Conservation (phyloP, 2,888 invertebrate species). For the Euphydryas editha region DNA sequence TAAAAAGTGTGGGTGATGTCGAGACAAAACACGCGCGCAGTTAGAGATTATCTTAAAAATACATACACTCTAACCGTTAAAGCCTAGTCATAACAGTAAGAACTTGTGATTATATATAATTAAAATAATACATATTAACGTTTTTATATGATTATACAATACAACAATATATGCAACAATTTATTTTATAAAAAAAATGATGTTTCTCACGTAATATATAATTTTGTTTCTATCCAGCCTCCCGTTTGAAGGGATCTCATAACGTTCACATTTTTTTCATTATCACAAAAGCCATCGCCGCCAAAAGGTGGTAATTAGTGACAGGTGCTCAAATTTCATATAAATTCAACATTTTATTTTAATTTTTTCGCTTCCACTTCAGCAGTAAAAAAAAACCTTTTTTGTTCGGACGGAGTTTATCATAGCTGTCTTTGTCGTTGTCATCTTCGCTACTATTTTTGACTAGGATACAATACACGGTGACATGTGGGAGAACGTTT, state of each 20-base stretch:
- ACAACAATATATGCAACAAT: background rate
- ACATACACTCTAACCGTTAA: background rate
- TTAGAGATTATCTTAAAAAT: constrained; percentile 5
- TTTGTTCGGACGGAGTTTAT: constrained; percentile 65
- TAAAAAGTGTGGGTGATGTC: constrained; percentile 8
- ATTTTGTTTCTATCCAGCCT: constrained; percentile 44
- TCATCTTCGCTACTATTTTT: constrained; percentile 76
- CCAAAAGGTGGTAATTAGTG: constrained; percentile 82
- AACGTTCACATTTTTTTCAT: constrained; percentile 51
- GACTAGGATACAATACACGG: constrained; percentile 68
- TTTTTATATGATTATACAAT: no score
- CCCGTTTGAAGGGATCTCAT: constrained; percentile 44
- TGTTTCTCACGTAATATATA: constrained; percentile 22
- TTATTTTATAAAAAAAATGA: constrained; percentile 3
- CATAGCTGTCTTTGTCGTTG: constrained; percentile 79
- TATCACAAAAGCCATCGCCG: constrained; percentile 67
- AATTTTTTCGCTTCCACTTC: constrained; percentile 57
- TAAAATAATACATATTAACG: background rate
- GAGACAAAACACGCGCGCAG: constrained; percentile 4
- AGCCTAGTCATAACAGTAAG: background rate
- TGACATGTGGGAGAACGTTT: constrained; percentile 69
- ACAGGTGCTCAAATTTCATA: constrained; percentile 77
- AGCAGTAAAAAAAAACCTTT: constrained; percentile 51
- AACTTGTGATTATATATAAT: background rate
- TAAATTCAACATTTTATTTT: constrained; percentile 64